A percentile compares a stretch with the other conserved stretches of the same genome.
These are phyloP conservation scores for Patagioenas fasciata DNA, from an alignment of 2,113 vertebrate genomes.

Conservation along the genomic window DNA sequence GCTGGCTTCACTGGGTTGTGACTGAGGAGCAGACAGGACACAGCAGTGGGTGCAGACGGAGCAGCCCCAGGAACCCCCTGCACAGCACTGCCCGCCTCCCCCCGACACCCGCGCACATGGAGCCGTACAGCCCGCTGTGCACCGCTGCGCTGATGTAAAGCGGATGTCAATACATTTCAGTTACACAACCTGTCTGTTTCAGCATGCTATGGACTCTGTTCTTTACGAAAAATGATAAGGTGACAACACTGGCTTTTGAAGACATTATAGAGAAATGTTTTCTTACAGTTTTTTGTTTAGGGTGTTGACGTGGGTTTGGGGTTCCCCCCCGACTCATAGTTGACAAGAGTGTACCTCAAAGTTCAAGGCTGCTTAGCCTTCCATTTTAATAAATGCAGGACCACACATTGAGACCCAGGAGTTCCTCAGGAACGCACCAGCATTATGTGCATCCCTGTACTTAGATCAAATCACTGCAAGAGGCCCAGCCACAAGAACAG, in stretches of 20 bases:
- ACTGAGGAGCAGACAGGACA: neutral
- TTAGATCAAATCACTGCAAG: neutral
- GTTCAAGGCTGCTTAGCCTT: neutral
- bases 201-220: neutral
- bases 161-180: neutral
- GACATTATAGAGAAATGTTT: neutral
- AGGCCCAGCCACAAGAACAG: neutral
- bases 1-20: neutral
- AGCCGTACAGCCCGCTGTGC: neutral
- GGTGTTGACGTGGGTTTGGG: neutral
- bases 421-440: fast-evolving
- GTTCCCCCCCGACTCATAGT: fast-evolving
- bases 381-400: neutral
- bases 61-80: neutral
- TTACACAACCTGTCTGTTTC: neutral
- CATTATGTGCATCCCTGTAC: neutral
- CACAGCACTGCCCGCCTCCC: neutral
- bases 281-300: neutral
- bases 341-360: neutral
- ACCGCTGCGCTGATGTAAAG: neutral
- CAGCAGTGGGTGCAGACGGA: neutral
- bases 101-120: no score
- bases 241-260: neutral
- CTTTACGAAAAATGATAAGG: neutral
- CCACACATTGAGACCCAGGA: fast-evolving